A percentile compares a stretch with the other conserved stretches of the same genome.
phyloP scores from a whole-genome alignment of 2,113 vertebrate genomes.

The Petrocephalus microphthalmus region DNA sequence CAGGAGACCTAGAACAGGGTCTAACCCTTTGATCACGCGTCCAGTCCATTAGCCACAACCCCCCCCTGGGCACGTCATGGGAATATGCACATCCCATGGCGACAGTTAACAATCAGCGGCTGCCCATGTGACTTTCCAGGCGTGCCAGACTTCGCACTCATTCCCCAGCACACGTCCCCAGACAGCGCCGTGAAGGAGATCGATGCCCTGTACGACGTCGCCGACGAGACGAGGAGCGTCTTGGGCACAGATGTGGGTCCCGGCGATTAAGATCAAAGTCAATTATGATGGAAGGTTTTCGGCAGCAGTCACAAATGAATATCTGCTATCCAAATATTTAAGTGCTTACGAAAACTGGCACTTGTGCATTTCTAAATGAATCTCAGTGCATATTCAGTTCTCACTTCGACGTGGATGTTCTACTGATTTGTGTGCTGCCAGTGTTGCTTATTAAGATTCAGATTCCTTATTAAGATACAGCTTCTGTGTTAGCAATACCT shows the following conservation, averaged over 20 bases:
- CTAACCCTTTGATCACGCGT: not conserved
- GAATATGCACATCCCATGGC: not conserved
- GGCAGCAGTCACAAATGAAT: not conserved
- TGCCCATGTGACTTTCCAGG: slow-evolving; percentile 29
- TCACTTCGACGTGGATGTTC: not conserved
- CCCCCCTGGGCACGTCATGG: not conserved
- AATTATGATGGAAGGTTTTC: not conserved
- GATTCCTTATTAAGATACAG: not conserved
- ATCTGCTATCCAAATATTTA: not conserved
- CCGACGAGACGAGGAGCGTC: slow-evolving; percentile 59
- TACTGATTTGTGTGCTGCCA: not conserved
- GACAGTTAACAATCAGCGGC: not conserved
- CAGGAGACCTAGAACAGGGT: not conserved
- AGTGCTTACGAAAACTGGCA: not conserved
- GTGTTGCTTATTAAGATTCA: not conserved
- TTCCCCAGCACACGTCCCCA: slow-evolving; percentile 79
- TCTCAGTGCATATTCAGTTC: not conserved
- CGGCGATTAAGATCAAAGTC: too few species aligned
- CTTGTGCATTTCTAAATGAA: not conserved
- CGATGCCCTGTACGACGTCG: slow-evolving; percentile 72
- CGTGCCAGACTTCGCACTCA: slow-evolving; percentile 57
- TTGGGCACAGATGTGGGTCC: slow-evolving; percentile 70
- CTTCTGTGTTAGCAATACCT: not conserved
- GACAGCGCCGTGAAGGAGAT: slow-evolving; percentile 60
- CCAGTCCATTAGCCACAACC: not conserved